Base-by-base conservation (phyloP, 2,888 invertebrate genomes). In the Malthinus seriepunctatus region DNA sequence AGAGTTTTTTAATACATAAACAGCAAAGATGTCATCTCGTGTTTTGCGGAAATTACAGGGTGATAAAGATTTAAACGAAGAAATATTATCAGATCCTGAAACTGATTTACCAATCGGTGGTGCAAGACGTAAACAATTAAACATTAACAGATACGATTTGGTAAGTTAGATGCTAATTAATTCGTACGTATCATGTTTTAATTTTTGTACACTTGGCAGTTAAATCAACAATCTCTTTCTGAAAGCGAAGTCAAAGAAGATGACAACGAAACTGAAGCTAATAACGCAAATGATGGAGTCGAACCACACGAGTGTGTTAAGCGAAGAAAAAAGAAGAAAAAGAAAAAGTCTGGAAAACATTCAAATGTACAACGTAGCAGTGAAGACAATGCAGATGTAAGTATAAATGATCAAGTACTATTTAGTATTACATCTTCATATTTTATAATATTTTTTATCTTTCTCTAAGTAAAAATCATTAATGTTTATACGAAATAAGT, bases 171-270 rank as follows among this genome's bases (percentile, higher is more conserved):
- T 46, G 42, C n/a, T 23, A 8, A 9, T 52, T 48, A 33, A 9
- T 23, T 23, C 23, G 23, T 23, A 23, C 23, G 23, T 23, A 23
- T 23, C 23, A 5, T 3, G 23, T 23, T 23, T 23, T 3, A 23
- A 23, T 39, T 42, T 42, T 12, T 1, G 8, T 50, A 14, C 58
- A 50, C 67, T 49, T 70, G 67, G 15, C 64, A 88, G 88, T 75
- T 88, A 53, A 87, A 88, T 76, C 84, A 88, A 70, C 84, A 83
- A 66, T 85, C 85, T 39, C 82, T 84, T 67, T 88, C 87, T 0
- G 88, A 88, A 70, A 87, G 86, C 64, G 88, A 88, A 75, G 85
- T 86, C 5, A 86, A 87, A 73, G 87, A 87, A 70, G 87, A 87
- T 70, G 87, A 88, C 70, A 83, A 84, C 70, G 84, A 86, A 71